phyloP scores from a whole-genome alignment of 2,113 vertebrate species.

The Hemichromis elongatus region DNA sequence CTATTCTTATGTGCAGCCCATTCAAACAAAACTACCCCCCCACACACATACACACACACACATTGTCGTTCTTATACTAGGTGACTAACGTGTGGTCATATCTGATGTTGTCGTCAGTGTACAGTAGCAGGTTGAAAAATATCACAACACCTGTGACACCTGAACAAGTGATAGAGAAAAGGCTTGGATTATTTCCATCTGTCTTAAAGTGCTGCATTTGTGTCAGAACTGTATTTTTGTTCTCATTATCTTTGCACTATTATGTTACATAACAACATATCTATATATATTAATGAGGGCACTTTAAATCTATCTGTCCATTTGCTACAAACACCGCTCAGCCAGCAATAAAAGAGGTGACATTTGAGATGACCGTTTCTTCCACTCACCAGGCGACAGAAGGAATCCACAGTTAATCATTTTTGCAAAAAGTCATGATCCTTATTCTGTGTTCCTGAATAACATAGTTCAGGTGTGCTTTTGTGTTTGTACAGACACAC shows the following conservation, averaged over 20 bases:
- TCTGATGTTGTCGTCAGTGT: accelerated
- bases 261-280: neutral
- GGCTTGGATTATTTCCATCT: accelerated
- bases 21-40: too few relatives aligned
- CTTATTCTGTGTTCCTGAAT: neutral
- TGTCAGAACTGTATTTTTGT: neutral
- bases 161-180: neutral
- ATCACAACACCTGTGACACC: neutral
- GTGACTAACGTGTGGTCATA: neutral
- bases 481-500: neutral
- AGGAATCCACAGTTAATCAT: neutral
- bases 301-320: neutral
- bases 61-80: neutral
- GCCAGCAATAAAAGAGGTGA: neutral
- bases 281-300: neutral
- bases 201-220: neutral
- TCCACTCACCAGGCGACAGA: neutral
- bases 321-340: neutral
- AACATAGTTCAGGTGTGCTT: neutral
- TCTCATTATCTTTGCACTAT: neutral
- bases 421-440: neutral
- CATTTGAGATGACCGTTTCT: neutral
- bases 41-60: neutral
- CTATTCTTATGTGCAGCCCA: too few relatives aligned
- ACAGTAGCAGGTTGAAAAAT: neutral